phyloP scores from a whole-genome alignment of 2,797 vertebrate species.

The Darevskia mixta region DNA sequence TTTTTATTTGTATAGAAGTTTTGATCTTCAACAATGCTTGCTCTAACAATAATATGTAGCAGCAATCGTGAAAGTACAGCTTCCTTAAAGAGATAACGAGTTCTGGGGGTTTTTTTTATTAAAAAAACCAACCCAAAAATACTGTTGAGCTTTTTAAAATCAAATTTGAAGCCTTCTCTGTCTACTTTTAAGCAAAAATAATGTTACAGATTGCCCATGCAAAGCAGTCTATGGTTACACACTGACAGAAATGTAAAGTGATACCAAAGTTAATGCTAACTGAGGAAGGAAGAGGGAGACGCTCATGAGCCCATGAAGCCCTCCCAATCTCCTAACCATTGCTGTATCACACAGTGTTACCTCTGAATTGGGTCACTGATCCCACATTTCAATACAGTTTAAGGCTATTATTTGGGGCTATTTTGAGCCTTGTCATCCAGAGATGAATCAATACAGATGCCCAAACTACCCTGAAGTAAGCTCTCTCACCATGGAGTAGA shows the following conservation, averaged over 20 bases:
- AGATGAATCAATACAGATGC: not conserved
- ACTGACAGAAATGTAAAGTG: not conserved
- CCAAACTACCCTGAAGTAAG: not conserved
- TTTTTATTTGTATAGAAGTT: not conserved
- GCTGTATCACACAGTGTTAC: not conserved
- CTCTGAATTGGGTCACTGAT: not conserved
- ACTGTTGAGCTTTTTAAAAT: not conserved
- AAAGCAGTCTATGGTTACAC: not conserved
- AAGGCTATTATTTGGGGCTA: not conserved
- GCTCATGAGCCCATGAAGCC: not conserved
- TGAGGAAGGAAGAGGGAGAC: not conserved
- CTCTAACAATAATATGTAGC: not conserved
- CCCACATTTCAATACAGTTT: not conserved
- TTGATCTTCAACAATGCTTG: not conserved
- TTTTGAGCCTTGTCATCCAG: not conserved
- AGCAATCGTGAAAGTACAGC: not conserved
- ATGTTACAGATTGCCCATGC: not conserved
- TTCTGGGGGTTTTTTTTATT: not conserved
- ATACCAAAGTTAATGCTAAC: not conserved
- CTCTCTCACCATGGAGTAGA: not conserved
- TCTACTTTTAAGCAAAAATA: not conserved
- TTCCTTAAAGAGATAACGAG: not conserved
- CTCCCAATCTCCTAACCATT: not conserved
- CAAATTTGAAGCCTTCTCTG: not conserved
- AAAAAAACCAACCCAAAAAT: not conserved